Percentiles rank a stretch among this genome's conserved stretches.
These are phyloP conservation scores for Mythimna impura DNA, from an alignment of 2,888 invertebrate genomes.

Conservation along the genomic window DNA sequence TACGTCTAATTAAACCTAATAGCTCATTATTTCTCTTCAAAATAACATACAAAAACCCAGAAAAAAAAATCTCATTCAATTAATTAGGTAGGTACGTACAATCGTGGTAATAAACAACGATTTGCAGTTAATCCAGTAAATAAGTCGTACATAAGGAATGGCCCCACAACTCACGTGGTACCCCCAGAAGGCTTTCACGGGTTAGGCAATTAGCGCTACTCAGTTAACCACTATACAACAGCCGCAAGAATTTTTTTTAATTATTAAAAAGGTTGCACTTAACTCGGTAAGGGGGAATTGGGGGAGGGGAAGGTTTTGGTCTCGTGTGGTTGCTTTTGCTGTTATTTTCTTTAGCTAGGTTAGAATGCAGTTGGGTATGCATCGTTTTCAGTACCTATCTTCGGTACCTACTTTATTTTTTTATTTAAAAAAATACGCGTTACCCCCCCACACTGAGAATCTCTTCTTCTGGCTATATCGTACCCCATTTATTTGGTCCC, in stretches of 20 bases:
- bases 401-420: background rate
- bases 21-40: background rate
- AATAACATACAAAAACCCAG: constrained; percentile 4
- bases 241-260: constrained; percentile 87
- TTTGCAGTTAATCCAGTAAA: constrained; percentile 75
- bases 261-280: constrained; percentile 90
- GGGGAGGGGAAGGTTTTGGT: constrained; percentile 20
- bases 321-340: background rate
- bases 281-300: constrained; percentile 71
- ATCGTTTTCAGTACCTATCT: background rate
- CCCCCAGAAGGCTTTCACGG: constrained; percentile 86
- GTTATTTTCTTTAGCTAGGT: background rate
- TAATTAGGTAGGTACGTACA: constrained; percentile 37
- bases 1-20: constrained; percentile 10
- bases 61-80: constrained; percentile 52
- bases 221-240: constrained; percentile 86
- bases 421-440: no score
- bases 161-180: constrained; percentile 77
- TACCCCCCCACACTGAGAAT: no score
- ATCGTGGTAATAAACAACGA: constrained; percentile 74
- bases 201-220: constrained; percentile 89
- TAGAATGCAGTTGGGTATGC: constrained; percentile 29
- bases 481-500: no score
- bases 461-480: no score
- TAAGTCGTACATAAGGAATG: constrained; percentile 80